phyloP scores from a whole-genome alignment of 2,888 invertebrate genomes.

The Dinocampus coccinellae region DNA sequence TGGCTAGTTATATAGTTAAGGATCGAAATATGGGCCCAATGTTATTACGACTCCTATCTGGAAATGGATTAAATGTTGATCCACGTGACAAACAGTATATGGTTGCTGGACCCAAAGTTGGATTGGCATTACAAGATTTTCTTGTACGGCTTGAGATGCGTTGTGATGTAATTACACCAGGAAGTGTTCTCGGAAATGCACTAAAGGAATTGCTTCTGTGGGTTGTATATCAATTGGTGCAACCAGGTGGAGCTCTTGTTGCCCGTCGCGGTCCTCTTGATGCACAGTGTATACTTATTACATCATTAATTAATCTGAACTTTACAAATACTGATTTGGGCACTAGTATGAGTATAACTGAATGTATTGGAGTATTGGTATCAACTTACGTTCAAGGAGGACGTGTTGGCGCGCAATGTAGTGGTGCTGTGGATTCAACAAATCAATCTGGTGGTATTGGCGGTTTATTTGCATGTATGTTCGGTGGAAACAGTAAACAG shows the following conservation, averaged over 20 bases:
- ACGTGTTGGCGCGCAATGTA: constrained; percentile 65
- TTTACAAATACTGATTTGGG: constrained; percentile 79
- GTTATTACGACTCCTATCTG: constrained; percentile 77
- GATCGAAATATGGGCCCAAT: constrained; percentile 79
- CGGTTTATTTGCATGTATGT: constrained; percentile 82
- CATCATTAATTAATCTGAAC: constrained; percentile 76
- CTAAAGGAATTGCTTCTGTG: constrained; percentile 78
- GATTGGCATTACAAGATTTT: constrained; percentile 80
- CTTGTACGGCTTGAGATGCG: constrained; percentile 78
- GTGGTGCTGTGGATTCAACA: constrained; percentile 66
- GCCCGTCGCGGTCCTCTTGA: constrained; percentile 79
- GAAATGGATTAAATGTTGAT: constrained; percentile 73
- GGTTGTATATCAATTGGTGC: constrained; percentile 80
- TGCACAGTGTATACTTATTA: constrained; percentile 81
- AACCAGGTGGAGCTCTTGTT: constrained; percentile 76
- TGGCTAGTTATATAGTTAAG: constrained; percentile 76
- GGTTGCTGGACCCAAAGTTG: constrained; percentile 82
- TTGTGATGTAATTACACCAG: constrained; percentile 74
- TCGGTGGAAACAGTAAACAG: constrained; percentile 76
- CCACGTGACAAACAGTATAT: constrained; percentile 72
- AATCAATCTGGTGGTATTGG: constrained; percentile 76
- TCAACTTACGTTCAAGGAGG: constrained; percentile 63
- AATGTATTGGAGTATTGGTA: constrained; percentile 75
- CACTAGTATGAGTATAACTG: constrained; percentile 80
- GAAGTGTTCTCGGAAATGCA: constrained; percentile 72